Conservation (phyloP, 2,797 vertebrate species). For the Siniperca scherzeri region DNA sequence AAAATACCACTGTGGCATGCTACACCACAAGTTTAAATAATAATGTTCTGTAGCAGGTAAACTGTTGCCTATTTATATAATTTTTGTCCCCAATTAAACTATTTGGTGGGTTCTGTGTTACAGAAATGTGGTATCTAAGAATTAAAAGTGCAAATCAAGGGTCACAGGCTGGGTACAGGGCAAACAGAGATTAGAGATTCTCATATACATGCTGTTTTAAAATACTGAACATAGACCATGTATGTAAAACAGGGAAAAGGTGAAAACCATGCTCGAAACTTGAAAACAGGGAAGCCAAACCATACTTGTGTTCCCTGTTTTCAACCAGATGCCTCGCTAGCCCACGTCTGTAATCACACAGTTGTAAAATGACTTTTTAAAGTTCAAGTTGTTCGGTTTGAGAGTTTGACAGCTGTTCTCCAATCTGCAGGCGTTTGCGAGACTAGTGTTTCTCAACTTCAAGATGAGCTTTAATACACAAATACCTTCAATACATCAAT, state of each 20-base stretch:
- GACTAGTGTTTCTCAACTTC: slow-evolving; percentile 28
- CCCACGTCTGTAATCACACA: slow-evolving; percentile 74
- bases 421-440: slow-evolving; percentile 40
- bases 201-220: neutral
- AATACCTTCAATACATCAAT: slow-evolving; percentile 44
- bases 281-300: slow-evolving; percentile 53
- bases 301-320: slow-evolving; percentile 45
- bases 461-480: slow-evolving; percentile 51
- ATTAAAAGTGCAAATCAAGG: neutral
- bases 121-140: neutral
- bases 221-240: slow-evolving; percentile 1
- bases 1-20: slow-evolving; percentile 37
- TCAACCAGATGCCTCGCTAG: slow-evolving; percentile 70
- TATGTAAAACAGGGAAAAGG: slow-evolving; percentile 13
- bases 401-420: slow-evolving; percentile 75
- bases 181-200: neutral
- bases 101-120: neutral
- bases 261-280: slow-evolving; percentile 7
- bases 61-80: neutral
- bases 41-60: slow-evolving; percentile 8
- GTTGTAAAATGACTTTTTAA: slow-evolving; percentile 76
- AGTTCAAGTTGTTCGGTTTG: slow-evolving; percentile 66
- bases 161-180: neutral
- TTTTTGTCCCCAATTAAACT: neutral
- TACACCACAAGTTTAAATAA: slow-evolving; percentile 16